Conservation (phyloP, 2,888 invertebrate species). For the Octonoba sinensis region DNA sequence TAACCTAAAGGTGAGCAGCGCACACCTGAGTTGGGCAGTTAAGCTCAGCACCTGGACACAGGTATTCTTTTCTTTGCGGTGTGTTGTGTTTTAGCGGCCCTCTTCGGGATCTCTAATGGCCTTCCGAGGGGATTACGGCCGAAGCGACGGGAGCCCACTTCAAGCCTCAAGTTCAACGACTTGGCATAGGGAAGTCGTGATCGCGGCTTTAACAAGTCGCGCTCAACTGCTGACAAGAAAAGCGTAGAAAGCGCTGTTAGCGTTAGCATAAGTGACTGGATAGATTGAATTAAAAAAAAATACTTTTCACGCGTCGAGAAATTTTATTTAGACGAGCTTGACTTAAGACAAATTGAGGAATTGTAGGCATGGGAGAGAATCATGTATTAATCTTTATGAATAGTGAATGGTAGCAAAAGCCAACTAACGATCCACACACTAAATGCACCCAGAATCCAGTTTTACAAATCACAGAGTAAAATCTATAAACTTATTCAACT, state of each 20-base stretch:
- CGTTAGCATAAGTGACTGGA: too few relatives aligned
- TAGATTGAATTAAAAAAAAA: too few relatives aligned
- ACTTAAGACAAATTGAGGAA: too few relatives aligned
- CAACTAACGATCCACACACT: too few relatives aligned
- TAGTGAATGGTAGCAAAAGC: too few relatives aligned
- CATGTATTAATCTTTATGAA: too few relatives aligned
- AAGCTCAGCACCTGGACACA: conserved; percentile 44
- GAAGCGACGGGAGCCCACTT: conserved; percentile 30
- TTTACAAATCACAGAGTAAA: too few relatives aligned
- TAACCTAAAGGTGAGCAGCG: conserved; percentile 34
- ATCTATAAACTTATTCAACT: too few relatives aligned
- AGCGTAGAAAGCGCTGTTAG: background rate
- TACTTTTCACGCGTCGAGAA: too few relatives aligned
- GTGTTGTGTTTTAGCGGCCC: conserved; percentile 46
- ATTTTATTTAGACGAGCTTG: too few relatives aligned
- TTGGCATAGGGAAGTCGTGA: conserved; percentile 6
- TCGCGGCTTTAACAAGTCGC: background rate
- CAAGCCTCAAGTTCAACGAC: conserved; percentile 37
- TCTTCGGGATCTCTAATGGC: conserved; percentile 31
- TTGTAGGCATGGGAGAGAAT: too few relatives aligned
- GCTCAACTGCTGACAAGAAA: background rate
- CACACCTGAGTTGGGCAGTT: conserved; percentile 53
- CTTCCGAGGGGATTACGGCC: conserved; percentile 46
- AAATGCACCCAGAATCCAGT: too few relatives aligned
- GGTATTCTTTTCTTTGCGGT: conserved; percentile 39